Base-by-base conservation (phyloP, 2,888 invertebrate species). In the Cataglyphis livida region DNA sequence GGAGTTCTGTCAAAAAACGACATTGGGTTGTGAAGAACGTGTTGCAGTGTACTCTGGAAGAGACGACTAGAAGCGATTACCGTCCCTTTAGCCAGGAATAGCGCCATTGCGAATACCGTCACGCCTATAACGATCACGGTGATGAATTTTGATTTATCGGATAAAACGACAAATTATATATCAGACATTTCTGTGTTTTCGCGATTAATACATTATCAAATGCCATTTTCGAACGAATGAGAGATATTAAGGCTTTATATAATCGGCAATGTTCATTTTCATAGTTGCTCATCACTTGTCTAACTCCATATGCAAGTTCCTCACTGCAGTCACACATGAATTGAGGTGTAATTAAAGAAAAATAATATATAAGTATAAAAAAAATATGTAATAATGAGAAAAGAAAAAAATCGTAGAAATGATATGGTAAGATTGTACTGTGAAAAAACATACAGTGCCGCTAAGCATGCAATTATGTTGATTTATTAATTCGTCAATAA, bases 1-100 rank as follows among this genome's bases (percentile, higher is more conserved):
- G 97, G 97, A 88, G 96, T 96, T 87, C 96, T 95, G 94, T 97
- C 97, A 95, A 97, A 97, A 95, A 97, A 97, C 88, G 95, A 95
- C 95, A 96, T 96, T 84, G 97, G 96, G 91, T 95, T 96, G 90
- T 95, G 95, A 76, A 97, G 95, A 88, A 97, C 95, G 90, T 95
- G 95, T 74, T 93, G 89, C 87, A 97, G 94, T 90, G 97, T 95
- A 85, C 92, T 91, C 90, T 95, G 95, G 93, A 97, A 97, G 89
- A 97, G 95, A 89, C 93, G 93, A 90, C 94, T 95, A 84, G 96
- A 96, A 81, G 97, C 97, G 87, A 95, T 94, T 90, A 97, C 93
- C 84, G 96, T 95, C 92, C 96, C 96, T 91, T 95, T 93, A 91
- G 96, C 96, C 92, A 96, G 92, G 91, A 95, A 92, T 92, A 96